Evolutionary conservation across 2,888 invertebrate species (phyloP), one percentile per base, ranked within the genome.

Genomic region (Leptinotarsa rubiginosa): DNA sequence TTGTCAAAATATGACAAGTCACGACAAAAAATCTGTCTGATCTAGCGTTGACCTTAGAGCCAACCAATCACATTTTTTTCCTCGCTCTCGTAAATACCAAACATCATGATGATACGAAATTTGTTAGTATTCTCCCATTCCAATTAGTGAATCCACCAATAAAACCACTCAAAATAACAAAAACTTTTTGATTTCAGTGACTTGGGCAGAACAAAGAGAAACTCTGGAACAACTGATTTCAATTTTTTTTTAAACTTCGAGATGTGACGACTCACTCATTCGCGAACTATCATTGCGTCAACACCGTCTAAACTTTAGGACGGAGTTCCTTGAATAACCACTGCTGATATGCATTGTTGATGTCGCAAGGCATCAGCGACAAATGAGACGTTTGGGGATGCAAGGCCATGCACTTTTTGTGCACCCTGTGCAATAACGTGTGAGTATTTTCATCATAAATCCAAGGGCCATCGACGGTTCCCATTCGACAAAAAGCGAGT

Each of bases 391-490:
- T 93, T 85, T 93, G 93, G 0, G 96, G 95, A 89, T 96, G 94
- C 65, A 96, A 89, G 0, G 96, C 94, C 86, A 96, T 92, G 84
- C 97, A 97, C 86, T 95, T 93, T 79, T 93, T 92, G 86, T 93
- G 93, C 1, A 93, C 91, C 62, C 94, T 91, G 86, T 97, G 96
- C 65, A 94, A 88, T 20, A 97, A 85, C 22, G 94, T 94, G 77
- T 91, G 92, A 13, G 92, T 91, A 69, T 90, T 92, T 83, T 94
- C 93, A 83, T 97, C 94, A 86, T 95, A 98, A 85, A 93, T 91
- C 98, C 98, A 99, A 0, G 97, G 97, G 0, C 99, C 99, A 85
- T 96, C 95, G 2, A 97, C 97, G 16, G 96, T 96, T 69, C 98
- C 98, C 73, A 97, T 90, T 69, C 95, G 91, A 88, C 99, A 99